Conservation (phyloP, 2,888 invertebrate species). For the Oegoconia quadripuncta region DNA sequence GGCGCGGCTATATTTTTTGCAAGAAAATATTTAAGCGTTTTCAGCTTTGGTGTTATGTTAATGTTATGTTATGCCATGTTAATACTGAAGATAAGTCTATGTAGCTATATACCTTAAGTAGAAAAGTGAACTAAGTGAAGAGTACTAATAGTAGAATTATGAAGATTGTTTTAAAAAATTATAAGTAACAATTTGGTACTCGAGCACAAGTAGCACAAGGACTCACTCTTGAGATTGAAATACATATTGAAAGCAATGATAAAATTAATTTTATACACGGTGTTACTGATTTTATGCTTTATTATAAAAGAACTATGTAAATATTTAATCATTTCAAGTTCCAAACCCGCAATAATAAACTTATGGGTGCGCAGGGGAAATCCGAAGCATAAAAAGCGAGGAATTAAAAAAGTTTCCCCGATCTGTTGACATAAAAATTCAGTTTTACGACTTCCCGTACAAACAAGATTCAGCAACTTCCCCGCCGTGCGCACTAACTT, state of each 20-base stretch:
- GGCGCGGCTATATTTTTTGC: background rate
- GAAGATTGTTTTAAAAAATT: no score
- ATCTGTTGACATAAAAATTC: constrained; percentile 54
- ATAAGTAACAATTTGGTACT: no score
- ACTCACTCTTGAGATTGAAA: no score
- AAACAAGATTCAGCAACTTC: constrained; percentile 31
- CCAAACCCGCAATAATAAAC: constrained; percentile 13
- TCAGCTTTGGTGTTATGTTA: no score
- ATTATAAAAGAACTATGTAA: constrained; percentile 3
- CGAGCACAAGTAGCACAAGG: no score
- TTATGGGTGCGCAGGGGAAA: constrained; percentile 27
- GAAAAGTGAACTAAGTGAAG: background rate
- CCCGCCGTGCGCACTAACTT: constrained; percentile 12
- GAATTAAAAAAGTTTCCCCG: constrained; percentile 58
- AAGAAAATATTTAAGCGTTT: no score
- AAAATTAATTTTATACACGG: no score
- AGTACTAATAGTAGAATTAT: no score
- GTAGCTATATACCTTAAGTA: background rate
- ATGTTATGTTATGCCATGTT: no score
- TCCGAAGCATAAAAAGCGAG: constrained; percentile 39
- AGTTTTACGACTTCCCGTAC: constrained; percentile 46
- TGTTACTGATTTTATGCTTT: no score
- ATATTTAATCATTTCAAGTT: constrained; percentile 7
- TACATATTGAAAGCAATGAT: no score
- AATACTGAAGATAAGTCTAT: no score